Percentiles rank a stretch among this genome's conserved stretches.
Evolutionary conservation across 2,888 invertebrate genomes (phyloP).

Genomic region (Hydrotaea diabolus): DNA sequence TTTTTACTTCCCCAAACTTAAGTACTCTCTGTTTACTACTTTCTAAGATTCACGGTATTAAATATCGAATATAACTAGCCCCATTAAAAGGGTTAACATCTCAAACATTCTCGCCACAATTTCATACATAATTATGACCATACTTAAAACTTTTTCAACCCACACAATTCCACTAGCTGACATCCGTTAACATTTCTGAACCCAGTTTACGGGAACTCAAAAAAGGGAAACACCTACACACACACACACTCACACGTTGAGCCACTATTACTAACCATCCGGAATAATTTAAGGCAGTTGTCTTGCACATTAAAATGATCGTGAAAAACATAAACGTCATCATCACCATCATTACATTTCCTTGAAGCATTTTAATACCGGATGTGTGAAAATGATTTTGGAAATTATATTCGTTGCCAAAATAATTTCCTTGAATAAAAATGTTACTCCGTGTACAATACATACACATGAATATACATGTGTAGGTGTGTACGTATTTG

Average conservation of each 20-base stretch:
- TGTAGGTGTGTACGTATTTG: background rate
- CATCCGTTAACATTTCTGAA: conserved; percentile 7
- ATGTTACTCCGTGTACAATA: too few species aligned
- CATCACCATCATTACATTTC: background rate
- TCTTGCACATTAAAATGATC: background rate
- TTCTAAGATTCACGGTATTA: too few species aligned
- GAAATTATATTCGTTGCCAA: conserved; percentile 8
- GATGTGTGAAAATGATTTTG: conserved; percentile 53
- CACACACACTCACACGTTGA: too few species aligned
- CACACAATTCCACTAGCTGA: background rate
- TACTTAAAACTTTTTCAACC: background rate
- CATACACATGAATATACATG: background rate
- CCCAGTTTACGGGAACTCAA: background rate
- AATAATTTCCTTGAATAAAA: background rate
- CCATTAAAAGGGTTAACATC: background rate
- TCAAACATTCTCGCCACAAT: background rate
- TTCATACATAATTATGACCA: background rate
- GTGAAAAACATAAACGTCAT: background rate
- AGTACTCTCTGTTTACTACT: too few species aligned
- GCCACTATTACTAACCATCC: background rate
- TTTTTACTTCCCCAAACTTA: too few species aligned
- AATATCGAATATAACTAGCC: background rate
- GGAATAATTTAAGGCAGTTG: background rate
- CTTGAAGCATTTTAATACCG: conserved; percentile 28
- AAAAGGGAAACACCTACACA: background rate